Evolutionary conservation across 2,113 vertebrate genomes (phyloP), one percentile per base, ranked within the genome.

Genomic region (Dolichallabes microphthalmus): DNA sequence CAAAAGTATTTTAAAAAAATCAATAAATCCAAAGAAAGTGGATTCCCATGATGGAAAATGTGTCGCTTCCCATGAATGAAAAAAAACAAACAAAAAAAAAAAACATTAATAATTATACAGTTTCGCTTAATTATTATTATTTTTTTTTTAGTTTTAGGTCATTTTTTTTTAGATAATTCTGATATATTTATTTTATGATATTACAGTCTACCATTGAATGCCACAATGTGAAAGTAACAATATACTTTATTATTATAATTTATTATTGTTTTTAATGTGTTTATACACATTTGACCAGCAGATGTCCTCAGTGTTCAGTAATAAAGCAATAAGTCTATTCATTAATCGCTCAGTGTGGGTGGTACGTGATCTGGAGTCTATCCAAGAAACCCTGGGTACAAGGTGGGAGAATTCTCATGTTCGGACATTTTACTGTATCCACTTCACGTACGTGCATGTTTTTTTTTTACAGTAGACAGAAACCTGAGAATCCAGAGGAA

Each of bases 281-380:
- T 74, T 52, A 50, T 50, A 73, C 13, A 22, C 71, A 74, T 74
- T 52, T 74, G 39, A 53, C 73, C 73, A 76, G 50, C 12, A 76
- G 73, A 27, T 76, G 73, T 27, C 73, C 25, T 30, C 50, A 76
- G 13, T 15, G 45, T 17, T 2, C 50, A 30, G n/a, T 17, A 17
- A 76, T 53, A 76, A 53, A 76, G n/a, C 50, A 27, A 30, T 17
- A 76, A 27, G n/a, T 9, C 11, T 3, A 10, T 20, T 75, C 22
- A 52, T 6, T 14, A 53, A 52, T 12, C 25, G n/a, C 45, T 15
- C 15, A 35, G 17, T 35, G n/a, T 5, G 14, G 27, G 64, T 66
- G 64, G 64, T 15, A 32, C 5, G 3, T 5, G 66, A 69, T 69
- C 66, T 69, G 30, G 30, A 10, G 20, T 20, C 5, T 8, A 6